These are phyloP conservation scores for Montipora capitata DNA, from an alignment of 92 coral and sea anemone species.

Conservation along the genomic window DNA sequence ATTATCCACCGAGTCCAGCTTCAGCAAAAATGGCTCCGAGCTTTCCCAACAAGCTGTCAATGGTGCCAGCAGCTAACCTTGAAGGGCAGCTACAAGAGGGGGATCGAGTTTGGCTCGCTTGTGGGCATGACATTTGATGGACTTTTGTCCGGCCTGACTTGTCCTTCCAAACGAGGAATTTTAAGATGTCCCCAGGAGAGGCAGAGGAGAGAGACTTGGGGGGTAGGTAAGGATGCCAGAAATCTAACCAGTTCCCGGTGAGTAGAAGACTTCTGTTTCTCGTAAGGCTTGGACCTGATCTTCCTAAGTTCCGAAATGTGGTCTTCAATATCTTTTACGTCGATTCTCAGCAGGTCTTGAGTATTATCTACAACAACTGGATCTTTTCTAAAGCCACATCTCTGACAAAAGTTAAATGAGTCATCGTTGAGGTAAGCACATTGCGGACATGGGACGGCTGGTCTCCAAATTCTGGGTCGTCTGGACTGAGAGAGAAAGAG, in stretches of 20 bases:
- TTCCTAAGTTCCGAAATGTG: neutral
- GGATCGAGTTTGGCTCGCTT: too few species aligned
- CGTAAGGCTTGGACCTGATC: conserved; percentile 44
- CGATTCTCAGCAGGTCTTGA: neutral
- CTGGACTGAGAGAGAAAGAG: conserved; percentile 35
- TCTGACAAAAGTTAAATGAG: conserved; percentile 64
- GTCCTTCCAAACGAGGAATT: conserved; percentile 75
- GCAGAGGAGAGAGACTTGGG: conserved; percentile 36
- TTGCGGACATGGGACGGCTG: conserved; percentile 66
- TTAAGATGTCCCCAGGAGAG: conserved; percentile 45
- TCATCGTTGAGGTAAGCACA: conserved; percentile 73
- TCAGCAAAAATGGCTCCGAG: too few species aligned
- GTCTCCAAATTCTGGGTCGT: conserved; percentile 70
- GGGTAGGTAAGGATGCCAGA: too few species aligned
- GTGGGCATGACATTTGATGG: too few species aligned
- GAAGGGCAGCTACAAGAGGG: too few species aligned
- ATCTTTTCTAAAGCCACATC: conserved; percentile 58
- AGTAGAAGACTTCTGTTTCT: conserved; percentile 59
- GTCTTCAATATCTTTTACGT: neutral
- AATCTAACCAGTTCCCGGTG: too few species aligned
- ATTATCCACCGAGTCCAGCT: too few species aligned
- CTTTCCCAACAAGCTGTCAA: too few species aligned
- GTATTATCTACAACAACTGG: neutral
- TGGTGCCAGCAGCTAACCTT: too few species aligned
- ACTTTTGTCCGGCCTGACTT: conserved; percentile 60